phyloP scores from a whole-genome alignment of 2,113 vertebrate species.

The Cyprinodon variegatus region DNA sequence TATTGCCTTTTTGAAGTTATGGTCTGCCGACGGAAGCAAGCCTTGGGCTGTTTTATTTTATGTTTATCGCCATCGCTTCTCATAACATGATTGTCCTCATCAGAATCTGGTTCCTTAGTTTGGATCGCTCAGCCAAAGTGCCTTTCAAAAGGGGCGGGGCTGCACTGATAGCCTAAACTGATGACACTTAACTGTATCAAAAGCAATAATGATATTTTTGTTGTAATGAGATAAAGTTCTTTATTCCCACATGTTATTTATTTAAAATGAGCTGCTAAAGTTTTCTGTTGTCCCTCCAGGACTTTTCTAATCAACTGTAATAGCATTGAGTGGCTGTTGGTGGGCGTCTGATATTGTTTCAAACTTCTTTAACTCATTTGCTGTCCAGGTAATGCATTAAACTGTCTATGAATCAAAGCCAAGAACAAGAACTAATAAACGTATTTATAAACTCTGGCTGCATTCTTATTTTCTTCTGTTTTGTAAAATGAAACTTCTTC shows the following conservation, averaged over 20 bases:
- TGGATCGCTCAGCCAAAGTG: conserved; percentile 33
- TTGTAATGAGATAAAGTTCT: conserved; percentile 5
- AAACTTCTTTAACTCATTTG: not conserved
- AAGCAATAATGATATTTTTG: conserved; percentile 43
- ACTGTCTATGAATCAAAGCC: conserved; percentile 2
- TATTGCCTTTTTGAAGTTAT: conserved; percentile 37
- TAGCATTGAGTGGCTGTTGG: conserved; percentile 26
- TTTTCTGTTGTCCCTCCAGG: conserved; percentile 18
- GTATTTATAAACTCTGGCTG: conserved; percentile 18
- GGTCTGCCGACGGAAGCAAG: conserved; percentile 15
- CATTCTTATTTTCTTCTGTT: not conserved
- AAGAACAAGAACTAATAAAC: conserved; percentile 23
- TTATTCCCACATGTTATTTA: conserved; percentile 45
- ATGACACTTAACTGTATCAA: conserved; percentile 21
- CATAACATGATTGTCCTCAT: conserved; percentile 11
- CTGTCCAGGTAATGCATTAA: not conserved
- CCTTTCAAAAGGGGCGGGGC: conserved; percentile 17
- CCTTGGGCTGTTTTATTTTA: conserved; percentile 20
- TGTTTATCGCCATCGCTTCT: conserved; percentile 22
- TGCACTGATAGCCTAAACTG: conserved; percentile 2
- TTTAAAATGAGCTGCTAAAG: conserved; percentile 16
- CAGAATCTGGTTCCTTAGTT: conserved; percentile 28
- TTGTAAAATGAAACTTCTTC: not conserved
- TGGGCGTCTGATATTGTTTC: conserved; percentile 17
- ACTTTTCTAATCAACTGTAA: conserved; percentile 44